Evolutionary conservation across 2,113 vertebrate species (phyloP).

Genomic region (Xenotilapia longispinis): DNA sequence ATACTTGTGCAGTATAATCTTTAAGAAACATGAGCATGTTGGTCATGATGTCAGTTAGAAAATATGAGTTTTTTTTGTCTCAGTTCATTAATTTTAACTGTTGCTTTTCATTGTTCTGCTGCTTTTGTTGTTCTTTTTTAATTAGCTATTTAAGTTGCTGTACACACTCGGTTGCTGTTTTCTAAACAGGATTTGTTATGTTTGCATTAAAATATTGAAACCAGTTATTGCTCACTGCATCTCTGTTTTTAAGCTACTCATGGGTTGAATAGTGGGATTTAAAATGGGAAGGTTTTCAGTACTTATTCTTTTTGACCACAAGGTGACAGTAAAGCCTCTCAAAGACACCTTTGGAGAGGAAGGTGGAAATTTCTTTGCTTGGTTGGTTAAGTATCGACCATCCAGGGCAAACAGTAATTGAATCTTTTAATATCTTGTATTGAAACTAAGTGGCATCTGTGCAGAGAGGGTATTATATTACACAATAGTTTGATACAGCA

Average conservation of each 20-base stretch:
- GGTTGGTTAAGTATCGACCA: neutral
- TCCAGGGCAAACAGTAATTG: neutral
- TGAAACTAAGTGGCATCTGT: neutral
- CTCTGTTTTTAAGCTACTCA: neutral
- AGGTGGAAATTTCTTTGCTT: neutral
- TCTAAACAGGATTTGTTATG: neutral
- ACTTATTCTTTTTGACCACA: neutral
- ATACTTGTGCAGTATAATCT: neutral
- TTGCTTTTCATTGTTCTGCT: neutral
- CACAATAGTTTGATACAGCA: neutral
- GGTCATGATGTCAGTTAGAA: neutral
- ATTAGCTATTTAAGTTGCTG: neutral
- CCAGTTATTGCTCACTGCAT: neutral
- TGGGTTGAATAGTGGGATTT: neutral
- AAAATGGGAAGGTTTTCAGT: neutral
- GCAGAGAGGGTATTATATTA: neutral
- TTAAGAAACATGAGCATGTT: neutral
- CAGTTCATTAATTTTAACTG: neutral
- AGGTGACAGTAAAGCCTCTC: neutral
- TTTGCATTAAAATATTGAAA: conserved; percentile 19
- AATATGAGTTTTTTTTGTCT: accelerated
- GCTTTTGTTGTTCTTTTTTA: neutral
- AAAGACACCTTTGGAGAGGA: neutral
- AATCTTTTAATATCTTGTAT: neutral
- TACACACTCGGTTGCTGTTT: neutral